Base-by-base conservation (phyloP, 2,888 invertebrate genomes). In the Drosophila putrida region DNA sequence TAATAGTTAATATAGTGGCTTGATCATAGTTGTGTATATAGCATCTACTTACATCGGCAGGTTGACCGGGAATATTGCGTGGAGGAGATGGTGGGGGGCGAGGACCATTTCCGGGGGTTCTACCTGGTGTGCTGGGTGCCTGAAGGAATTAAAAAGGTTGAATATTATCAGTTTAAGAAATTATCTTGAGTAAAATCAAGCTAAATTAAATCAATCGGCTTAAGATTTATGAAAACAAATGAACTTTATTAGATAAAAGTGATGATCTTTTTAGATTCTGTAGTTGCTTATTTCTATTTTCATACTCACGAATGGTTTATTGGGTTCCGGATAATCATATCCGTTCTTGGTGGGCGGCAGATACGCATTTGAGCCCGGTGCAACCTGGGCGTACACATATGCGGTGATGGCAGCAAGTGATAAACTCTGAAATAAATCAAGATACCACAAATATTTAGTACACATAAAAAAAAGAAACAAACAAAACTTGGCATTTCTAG, bases 251-350 rank as follows among this genome's bases (percentile, higher is more conserved):
- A n/a, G n/a, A n/a, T n/a, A n/a, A n/a, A n/a, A n/a, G n/a, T n/a
- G n/a, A n/a, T n/a, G n/a, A n/a, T n/a, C n/a, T n/a, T n/a, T n/a
- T n/a, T n/a, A n/a, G n/a, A n/a, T n/a, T n/a, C n/a, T n/a, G n/a
- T n/a, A n/a, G n/a, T n/a, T n/a, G n/a, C n/a, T n/a, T n/a, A n/a
- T n/a, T n/a, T n/a, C n/a, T 1, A n/a, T 4, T 2, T 20, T 51
- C 27, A 8, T 78, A 91, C 91, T 91, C 75, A 91, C 91, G 67
- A 91, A 90, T 81, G 91, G 90, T 72, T 86, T 88, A 35, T 85
- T 89, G 2, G 97, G 96, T 44, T 94, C 94, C n/a, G 94, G 94
- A 91, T 97, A 97, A 78, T 94, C 94, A 92, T 97, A 97, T 13
- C 96, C 96, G 80, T 95, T 95, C 88, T 94, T 95, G 66, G 35